Evolutionary conservation across 2,797 vertebrate species (phyloP), one percentile per base, ranked within the genome.

Genomic region (Kryptolebias ocellatus): DNA sequence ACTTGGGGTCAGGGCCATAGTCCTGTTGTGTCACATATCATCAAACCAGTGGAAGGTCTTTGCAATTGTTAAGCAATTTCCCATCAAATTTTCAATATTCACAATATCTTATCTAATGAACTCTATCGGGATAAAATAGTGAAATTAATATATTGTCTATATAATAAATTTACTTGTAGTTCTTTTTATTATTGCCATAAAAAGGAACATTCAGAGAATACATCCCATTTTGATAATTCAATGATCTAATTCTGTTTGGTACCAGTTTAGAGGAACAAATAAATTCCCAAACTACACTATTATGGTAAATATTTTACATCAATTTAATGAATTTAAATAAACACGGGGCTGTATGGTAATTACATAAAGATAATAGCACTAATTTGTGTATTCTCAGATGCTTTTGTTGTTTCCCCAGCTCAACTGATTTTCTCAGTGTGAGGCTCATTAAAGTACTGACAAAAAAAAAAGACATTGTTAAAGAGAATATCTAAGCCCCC

Each of bases 381-480:
- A 92, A 93, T 93, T 93, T 91, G 90, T 88, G 89, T 88, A 86
- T 93, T 90, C 89, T 90, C 89, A 76, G 80, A 88, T 76, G 88
- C 83, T 88, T 90, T 91, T 90, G 87, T 92, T 93, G 87, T 93
- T 85, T 93, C 82, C 70, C 64, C 47, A 53, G 74, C 84, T 84
- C 89, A 92, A 92, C 91, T 91, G 69, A 93, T 93, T 92, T 92
- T 85, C 92, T 87, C 91, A 86, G 90, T 91, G 87, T 90, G 87
- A 92, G 85, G 89, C 84, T 87, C 90, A 90, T 92, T 93, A 90
- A 92, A 88, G 87, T 84, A 66, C 74, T 76, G 80, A 78, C 71
- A 86, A 83, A 89, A 87, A 79, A 85, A 92, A 90, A 91, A 92
- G 88, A 92, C 89, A 90, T 92, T 90, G 89, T 90, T 91, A 89